Conservation (phyloP, 2,113 vertebrate genomes). For the Ammodytes marinus region DNA sequence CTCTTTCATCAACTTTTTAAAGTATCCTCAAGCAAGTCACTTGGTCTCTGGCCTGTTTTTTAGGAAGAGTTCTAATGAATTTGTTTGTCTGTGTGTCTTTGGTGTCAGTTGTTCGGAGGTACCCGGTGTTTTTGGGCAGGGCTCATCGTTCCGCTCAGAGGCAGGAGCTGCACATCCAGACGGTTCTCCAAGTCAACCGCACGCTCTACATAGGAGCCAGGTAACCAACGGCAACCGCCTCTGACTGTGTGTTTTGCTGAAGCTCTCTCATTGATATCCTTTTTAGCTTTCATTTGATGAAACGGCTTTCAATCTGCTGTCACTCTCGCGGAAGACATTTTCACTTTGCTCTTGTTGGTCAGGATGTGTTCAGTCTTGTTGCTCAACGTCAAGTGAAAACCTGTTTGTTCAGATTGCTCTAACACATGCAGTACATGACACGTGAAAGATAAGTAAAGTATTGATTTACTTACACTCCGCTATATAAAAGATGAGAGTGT, state of each 20-base stretch:
- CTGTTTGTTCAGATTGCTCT: slow-evolving; percentile 37
- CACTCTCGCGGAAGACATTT: slow-evolving; percentile 56
- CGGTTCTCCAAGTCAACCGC: slow-evolving; percentile 93
- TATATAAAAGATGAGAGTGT: too few species aligned
- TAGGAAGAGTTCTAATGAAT: neutral
- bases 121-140: slow-evolving; percentile 92
- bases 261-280: slow-evolving; percentile 61
- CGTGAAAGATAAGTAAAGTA: slow-evolving; percentile 22
- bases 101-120: slow-evolving; percentile 90
- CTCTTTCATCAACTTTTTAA: slow-evolving; percentile 32
- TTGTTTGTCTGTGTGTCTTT: slow-evolving; percentile 12
- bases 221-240: slow-evolving; percentile 83
- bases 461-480: too few species aligned
- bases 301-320: slow-evolving; percentile 71
- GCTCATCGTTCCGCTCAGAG: slow-evolving; percentile 83
- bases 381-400: slow-evolving; percentile 64
- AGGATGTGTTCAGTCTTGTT: slow-evolving; percentile 36
- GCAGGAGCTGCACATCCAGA: slow-evolving; percentile 92
- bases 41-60: slow-evolving; percentile 1
- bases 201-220: slow-evolving; percentile 97
- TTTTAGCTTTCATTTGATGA: slow-evolving; percentile 67
- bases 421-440: neutral
- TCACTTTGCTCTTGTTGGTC: slow-evolving; percentile 23
- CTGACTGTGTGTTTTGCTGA: slow-evolving; percentile 62
- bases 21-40: slow-evolving; percentile 42